Evolutionary conservation across 92 coral and sea anemone species (phyloP), one percentile per base, ranked within the genome.

Genomic region (Zoanthus solanderi): DNA sequence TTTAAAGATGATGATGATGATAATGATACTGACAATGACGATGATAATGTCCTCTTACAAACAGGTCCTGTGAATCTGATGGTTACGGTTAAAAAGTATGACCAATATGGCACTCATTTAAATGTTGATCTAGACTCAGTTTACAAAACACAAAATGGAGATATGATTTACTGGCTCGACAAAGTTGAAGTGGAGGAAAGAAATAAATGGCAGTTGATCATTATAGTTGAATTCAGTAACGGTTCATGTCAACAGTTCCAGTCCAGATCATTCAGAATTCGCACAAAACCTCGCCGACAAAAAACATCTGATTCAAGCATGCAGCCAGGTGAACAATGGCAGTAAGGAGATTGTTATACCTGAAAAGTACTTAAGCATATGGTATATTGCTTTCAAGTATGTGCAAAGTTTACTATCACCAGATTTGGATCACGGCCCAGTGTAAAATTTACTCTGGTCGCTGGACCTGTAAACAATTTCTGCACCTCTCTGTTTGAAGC

Each of bases 71-170:
- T 91, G 53, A 93, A 88, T 48, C 90, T 95, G 16, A 89, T 87
- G 47, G 96, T 95, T 13, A 67, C 18, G 10, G 34, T 87, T 15
- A 76, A 67, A 61, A 76, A 74, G 60, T 69, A 83, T n/a, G 95
- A 82, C 67, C 46, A 44, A 5, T 72, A 58, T 14, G 84, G 78
- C 29, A 90, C 89, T 3, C 74, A 85, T 57, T 92, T 97, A 53
- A 90, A 90, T 42, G 92, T 97, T 9, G 94, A 97, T 81, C 82
- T 97, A 46, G 99, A 97, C 66, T 90, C 98, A 4, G 98, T 95
- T 12, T 97, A 97, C 87, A 88, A 90, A 88, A 95, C 94, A 18
- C 54, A 87, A 9, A 45, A 48, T 28, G 99, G 95, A 11, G 91
- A 91, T 1, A 61, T 60, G 65, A 84, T 97, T 46, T 97, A 97